Evolutionary conservation across 2,113 vertebrate genomes (phyloP), one percentile per base, ranked within the genome.

Genomic region (Coptodon rendalli): DNA sequence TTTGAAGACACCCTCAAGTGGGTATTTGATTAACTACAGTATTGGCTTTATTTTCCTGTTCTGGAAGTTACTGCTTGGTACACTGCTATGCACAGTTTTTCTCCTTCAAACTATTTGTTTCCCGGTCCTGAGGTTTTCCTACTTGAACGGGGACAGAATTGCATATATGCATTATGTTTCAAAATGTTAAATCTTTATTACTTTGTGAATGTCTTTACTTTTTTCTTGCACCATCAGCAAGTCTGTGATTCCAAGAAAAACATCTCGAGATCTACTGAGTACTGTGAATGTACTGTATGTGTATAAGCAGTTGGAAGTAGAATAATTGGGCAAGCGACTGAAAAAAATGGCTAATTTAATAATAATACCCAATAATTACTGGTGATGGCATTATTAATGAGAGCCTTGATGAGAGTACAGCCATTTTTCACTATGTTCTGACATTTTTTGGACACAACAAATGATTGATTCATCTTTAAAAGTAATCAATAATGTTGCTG

Each of bases 401-500:
- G 45, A 78, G 16, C 27, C 52, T 78, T 78, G 11, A 78, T 78
- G 34, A 38, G 61, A 13, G 61, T 38, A 5, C 43, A 50, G 43
- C 43, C 24, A 50, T 78, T 78, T 31, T 50, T 78, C 71, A 78
- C 6, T 50, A 8, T 13, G 43, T 50, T 12, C 71, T 78, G 71
- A 78, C 43, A 45, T 50, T 50, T 78, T 78, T 50, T 78, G 10
- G 71, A 78, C 24, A 78, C 16, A 78, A 48, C 43, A 78, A 78
- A 50, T 50, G 71, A 78, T 27, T 50, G 71, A 50, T 50, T 78
- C 24, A 31, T 78, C 71, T 50, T 78, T 19, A 78, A 7, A 19
- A 50, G 27, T 78, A 78, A 78, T 78, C 43, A 19, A 50, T 76
- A 50, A 78, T 1, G 71, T 78, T 31, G 71, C 9, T 5, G 71